Evolutionary conservation across 1,140 invertebrate genomes (phyloP), one percentile per base, ranked within the genome.

Genomic region (Linepithema humile): DNA sequence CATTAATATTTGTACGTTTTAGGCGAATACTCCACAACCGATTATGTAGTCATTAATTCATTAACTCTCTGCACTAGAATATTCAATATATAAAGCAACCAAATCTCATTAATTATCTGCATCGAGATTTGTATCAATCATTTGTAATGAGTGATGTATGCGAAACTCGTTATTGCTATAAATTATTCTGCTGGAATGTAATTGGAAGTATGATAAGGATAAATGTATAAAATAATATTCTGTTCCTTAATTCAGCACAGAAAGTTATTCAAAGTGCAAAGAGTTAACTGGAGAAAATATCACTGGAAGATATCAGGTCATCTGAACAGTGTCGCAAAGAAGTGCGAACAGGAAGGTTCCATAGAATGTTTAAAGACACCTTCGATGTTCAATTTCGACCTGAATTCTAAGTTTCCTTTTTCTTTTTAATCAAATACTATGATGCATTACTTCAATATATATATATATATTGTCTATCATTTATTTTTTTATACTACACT

Each of bases 1-100:
- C n/a, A 10, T 70, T 80, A 77, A 78, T 48, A 60, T 86, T 86
- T 69, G 60, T 85, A 84, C 65, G 82, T 75, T 77, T 84, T 74
- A 55, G 62, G 60, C 60, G 40, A 78, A 78, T 83, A 78, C 38
- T 45, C 59, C 55, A 83, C 62, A 80, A 80, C 48, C 35, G 48
- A 80, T 53, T 80, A n/a, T n/a, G n/a, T n/a, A 80, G 23, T 80
- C 75, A 77, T 77, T 35, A 77, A 78, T 38, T 67, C 23, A 26
- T 69, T 55, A 80, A 80, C 26, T 80, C 75, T 80, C 26, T 80
- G 64, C 75, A 80, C 48, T 69, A 69, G 17, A 53, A 69, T 69
- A 69, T 80, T 80, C 20, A 6, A 69, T 69, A 69, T 4, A 17
- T 26, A 17, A 10, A 50, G 5, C 17, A 65, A 77, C 38, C 65